phyloP scores from a whole-genome alignment of 1,140 invertebrate species.

The Solenopsis invicta region DNA sequence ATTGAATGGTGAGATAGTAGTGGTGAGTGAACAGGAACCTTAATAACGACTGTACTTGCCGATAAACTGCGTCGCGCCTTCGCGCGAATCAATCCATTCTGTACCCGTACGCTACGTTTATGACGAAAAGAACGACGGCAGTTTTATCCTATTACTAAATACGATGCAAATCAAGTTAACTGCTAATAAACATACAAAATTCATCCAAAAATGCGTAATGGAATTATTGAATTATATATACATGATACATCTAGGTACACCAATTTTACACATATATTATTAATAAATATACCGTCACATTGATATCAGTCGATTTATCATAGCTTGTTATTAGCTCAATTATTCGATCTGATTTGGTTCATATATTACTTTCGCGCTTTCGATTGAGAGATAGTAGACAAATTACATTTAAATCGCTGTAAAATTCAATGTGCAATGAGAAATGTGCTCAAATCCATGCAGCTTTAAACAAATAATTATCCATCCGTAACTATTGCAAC shows the following conservation, averaged over 20 bases:
- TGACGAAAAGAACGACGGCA: not conserved
- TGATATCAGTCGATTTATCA: not conserved
- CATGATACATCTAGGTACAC: not conserved
- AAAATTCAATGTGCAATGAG: slow-evolving; percentile 6
- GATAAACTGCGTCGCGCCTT: not conserved
- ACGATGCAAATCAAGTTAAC: not conserved
- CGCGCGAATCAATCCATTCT: not conserved
- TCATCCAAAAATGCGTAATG: not conserved
- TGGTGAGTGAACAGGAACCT: not conserved
- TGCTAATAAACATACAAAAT: not conserved
- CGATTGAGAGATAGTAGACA: not conserved
- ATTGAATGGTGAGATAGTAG: too few species aligned
- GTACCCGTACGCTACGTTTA: not conserved
- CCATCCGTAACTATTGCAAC: not conserved
- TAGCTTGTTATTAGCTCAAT: not conserved
- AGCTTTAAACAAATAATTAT: slow-evolving; percentile 9
- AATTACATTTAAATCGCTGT: slow-evolving; percentile 8
- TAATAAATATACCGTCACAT: not conserved
- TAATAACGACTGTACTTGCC: not conserved
- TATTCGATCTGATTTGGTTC: not conserved
- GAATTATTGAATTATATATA: not conserved
- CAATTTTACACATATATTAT: not conserved
- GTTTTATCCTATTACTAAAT: not conserved
- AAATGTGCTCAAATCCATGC: not conserved
- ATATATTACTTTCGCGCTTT: slow-evolving; percentile 9